Evolutionary conservation across 2,113 vertebrate species (phyloP).

Genomic region (Larimichthys polyactis): DNA sequence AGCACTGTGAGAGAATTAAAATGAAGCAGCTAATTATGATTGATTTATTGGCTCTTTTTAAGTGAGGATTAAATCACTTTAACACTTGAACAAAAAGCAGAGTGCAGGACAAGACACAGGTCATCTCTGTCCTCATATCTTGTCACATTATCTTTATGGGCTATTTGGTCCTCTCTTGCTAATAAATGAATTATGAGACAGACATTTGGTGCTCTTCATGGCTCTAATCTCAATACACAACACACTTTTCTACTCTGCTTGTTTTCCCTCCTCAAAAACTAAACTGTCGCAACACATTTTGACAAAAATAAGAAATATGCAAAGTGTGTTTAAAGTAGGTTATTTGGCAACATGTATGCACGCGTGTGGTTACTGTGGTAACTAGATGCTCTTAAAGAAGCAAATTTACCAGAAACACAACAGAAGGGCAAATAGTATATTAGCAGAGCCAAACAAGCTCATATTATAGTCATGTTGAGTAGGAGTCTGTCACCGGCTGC

Average conservation of each 20-base stretch:
- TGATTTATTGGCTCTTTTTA: slow-evolving; percentile 1
- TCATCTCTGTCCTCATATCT: slow-evolving; percentile 45
- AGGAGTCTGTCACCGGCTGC: background rate
- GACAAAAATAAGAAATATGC: background rate
- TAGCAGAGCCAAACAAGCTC: background rate
- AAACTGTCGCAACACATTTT: background rate
- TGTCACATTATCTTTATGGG: slow-evolving; percentile 49
- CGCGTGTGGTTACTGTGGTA: background rate
- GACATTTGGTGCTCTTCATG: slow-evolving; percentile 18
- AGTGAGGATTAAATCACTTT: slow-evolving; percentile 3
- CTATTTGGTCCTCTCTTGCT: slow-evolving; percentile 32
- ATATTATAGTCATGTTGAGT: too few relatives aligned
- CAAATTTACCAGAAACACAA: background rate
- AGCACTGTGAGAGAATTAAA: background rate
- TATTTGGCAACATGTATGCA: too few relatives aligned
- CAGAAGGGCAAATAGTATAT: background rate
- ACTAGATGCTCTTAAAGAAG: background rate
- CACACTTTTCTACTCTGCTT: slow-evolving; percentile 1
- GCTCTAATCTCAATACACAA: slow-evolving; percentile 20
- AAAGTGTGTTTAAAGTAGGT: background rate
- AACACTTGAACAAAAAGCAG: slow-evolving; percentile 6
- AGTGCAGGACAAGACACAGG: slow-evolving; percentile 6
- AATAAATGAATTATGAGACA: slow-evolving; percentile 53
- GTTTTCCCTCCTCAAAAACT: slow-evolving; percentile 3
- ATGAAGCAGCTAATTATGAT: background rate